Conservation (phyloP, 2,888 invertebrate genomes). For the Tridacna crocea region DNA sequence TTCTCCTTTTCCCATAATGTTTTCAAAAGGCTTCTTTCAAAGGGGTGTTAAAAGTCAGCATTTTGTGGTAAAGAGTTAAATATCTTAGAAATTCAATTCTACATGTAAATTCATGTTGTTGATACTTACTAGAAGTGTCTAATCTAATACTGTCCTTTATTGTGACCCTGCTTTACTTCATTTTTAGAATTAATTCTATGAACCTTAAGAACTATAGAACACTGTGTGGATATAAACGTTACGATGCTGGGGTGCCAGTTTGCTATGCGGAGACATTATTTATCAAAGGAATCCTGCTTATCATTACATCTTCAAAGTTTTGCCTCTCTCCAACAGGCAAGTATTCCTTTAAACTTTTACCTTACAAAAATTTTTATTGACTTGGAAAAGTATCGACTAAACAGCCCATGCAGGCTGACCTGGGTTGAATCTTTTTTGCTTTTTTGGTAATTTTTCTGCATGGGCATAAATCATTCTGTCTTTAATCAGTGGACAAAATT, state of each 20-base stretch:
- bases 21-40: neutral
- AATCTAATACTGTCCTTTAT: no score
- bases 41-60: no score
- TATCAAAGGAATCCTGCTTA: conserved; percentile 48
- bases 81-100: no score
- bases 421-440: no score
- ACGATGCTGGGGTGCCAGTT: conserved; percentile 49
- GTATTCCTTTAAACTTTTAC: conserved; percentile 4
- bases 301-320: conserved; percentile 62
- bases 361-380: neutral
- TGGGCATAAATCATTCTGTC: no score
- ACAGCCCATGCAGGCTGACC: no score
- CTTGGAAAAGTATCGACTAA: neutral
- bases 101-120: no score
- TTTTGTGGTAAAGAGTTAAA: no score
- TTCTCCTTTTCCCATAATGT: neutral
- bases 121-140: no score
- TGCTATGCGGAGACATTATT: conserved; percentile 71
- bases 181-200: conserved; percentile 54
- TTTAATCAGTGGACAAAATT: no score
- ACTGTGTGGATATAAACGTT: conserved; percentile 63
- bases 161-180: no score
- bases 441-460: no score
- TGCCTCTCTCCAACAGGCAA: conserved; percentile 71
- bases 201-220: conserved; percentile 57